These are phyloP conservation scores for Psilopsiagon aurifrons DNA, from an alignment of 2,113 vertebrate species.

Conservation along the genomic window DNA sequence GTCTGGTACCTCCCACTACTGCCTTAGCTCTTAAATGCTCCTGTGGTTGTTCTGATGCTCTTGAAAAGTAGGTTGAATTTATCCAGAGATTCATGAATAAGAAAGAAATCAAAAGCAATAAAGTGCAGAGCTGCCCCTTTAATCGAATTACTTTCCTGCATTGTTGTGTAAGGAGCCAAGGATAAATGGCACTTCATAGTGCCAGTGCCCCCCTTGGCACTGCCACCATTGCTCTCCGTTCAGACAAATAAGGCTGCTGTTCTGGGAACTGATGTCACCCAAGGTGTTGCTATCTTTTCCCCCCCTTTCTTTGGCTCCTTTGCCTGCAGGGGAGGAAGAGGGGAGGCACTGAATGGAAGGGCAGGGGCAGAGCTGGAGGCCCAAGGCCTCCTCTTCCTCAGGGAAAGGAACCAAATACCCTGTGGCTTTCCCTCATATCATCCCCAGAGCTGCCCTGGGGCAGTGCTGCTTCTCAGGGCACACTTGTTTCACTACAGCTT, in stretches of 20 bases:
- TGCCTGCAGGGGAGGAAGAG: background rate
- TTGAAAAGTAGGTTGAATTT: background rate
- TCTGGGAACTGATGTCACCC: background rate
- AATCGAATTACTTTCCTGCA: background rate
- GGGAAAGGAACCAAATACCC: background rate
- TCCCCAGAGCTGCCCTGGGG: background rate
- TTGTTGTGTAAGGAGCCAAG: background rate
- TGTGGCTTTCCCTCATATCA: background rate
- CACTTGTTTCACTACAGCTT: background rate
- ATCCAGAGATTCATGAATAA: background rate
- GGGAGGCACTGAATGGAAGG: background rate
- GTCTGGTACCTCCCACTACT: background rate
- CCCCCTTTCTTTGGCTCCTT: background rate
- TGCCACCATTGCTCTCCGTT: accelerated
- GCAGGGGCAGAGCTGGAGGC: background rate
- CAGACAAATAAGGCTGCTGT: background rate
- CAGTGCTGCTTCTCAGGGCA: background rate
- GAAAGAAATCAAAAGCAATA: background rate
- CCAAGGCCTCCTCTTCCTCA: background rate
- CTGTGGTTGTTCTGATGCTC: background rate
- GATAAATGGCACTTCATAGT: background rate
- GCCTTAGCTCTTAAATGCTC: background rate
- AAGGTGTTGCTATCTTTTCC: background rate
- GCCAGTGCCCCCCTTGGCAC: background rate
- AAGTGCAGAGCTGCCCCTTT: background rate